These are phyloP conservation scores for Parus major DNA, from an alignment of 2,113 vertebrate genomes.

Conservation along the genomic window DNA sequence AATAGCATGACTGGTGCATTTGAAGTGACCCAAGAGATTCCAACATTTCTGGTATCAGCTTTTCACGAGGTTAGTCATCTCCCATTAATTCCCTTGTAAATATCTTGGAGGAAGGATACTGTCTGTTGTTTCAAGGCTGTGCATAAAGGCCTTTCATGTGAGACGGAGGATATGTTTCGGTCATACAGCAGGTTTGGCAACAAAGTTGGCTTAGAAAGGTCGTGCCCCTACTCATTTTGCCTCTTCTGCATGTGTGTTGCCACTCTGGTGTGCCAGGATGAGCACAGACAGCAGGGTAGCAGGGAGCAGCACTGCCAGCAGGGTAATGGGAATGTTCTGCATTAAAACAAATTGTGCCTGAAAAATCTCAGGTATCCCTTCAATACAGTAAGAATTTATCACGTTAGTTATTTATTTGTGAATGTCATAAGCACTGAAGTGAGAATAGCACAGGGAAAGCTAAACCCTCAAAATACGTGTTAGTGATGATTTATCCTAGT, in stretches of 20 bases:
- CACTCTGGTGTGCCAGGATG: not conserved
- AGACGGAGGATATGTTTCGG: not conserved
- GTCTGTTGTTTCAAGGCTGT: not conserved
- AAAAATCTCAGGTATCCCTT: not conserved
- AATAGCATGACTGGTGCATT: not conserved
- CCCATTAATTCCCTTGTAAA: constrained; percentile 40
- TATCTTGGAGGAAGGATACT: not conserved
- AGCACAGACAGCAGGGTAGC: no score
- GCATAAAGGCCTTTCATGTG: not conserved
- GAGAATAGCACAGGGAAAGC: not conserved
- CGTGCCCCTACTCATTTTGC: not conserved
- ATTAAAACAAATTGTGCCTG: not conserved
- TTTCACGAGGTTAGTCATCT: constrained; percentile 19
- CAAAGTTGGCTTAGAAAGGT: not conserved
- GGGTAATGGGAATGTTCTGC: not conserved
- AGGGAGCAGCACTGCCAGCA: not conserved
- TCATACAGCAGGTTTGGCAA: not conserved
- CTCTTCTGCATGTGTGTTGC: not conserved
- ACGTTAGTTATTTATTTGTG: not conserved
- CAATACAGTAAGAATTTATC: not conserved
- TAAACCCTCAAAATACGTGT: not conserved
- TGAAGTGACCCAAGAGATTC: constrained; percentile 40
- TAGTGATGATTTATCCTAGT: not conserved
- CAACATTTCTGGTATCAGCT: constrained; percentile 3
- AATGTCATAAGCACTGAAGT: not conserved